Conservation (phyloP, 2,797 vertebrate genomes). For the Hozukius guyotensis region DNA sequence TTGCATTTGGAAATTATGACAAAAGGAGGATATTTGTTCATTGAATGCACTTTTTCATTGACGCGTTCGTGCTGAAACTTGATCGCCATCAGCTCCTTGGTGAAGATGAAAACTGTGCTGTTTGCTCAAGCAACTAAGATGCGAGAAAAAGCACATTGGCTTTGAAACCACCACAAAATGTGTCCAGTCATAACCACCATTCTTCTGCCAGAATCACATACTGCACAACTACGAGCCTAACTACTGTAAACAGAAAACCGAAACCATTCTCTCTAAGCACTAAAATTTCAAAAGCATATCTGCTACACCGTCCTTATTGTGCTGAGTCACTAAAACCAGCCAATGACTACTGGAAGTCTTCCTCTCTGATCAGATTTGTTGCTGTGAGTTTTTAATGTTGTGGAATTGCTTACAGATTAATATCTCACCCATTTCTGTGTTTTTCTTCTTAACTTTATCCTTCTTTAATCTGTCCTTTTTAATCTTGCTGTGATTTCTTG, state of each 20-base stretch:
- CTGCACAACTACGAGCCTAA: neutral
- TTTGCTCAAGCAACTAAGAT: neutral
- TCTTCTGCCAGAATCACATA: neutral
- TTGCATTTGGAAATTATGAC: neutral
- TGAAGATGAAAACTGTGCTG: neutral
- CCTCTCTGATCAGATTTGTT: neutral
- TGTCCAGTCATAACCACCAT: neutral
- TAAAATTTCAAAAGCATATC: neutral
- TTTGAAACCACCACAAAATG: neutral
- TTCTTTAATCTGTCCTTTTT: neutral
- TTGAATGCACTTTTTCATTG: neutral
- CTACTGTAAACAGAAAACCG: neutral
- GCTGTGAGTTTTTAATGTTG: neutral
- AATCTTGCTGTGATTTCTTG: neutral
- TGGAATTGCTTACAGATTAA: neutral
- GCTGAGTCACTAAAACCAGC: neutral
- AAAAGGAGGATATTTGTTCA: neutral
- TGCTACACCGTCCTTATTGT: neutral
- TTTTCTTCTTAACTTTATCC: neutral
- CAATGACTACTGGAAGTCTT: neutral
- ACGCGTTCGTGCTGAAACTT: neutral
- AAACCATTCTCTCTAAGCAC: neutral
- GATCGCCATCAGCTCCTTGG: neutral
- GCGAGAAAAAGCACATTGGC: neutral
- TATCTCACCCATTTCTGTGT: neutral